These are phyloP conservation scores for Drosophila gunungcola DNA, from an alignment of 1,140 invertebrate genomes.

Conservation along the genomic window DNA sequence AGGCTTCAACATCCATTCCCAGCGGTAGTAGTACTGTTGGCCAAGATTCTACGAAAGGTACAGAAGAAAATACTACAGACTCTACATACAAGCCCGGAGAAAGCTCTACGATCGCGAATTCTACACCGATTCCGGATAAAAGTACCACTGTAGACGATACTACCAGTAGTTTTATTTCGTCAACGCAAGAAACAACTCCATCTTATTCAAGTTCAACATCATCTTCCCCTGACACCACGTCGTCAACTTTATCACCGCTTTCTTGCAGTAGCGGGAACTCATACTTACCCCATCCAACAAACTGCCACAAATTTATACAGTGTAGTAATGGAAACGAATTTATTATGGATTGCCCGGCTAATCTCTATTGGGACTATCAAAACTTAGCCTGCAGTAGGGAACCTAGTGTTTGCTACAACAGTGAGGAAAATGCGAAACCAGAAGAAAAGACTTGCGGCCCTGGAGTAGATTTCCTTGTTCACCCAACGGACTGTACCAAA, in stretches of 20 bases:
- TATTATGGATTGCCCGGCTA: constrained; percentile 6
- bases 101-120: not conserved
- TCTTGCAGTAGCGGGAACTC: constrained; percentile 20
- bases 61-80: constrained; percentile 3
- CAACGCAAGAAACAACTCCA: not conserved
- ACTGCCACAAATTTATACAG: constrained; percentile 51
- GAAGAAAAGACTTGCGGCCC: constrained; percentile 14
- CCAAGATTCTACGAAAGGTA: not conserved
- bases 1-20: not conserved
- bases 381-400: constrained; percentile 1
- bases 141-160: not conserved
- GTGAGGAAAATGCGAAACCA: not conserved
- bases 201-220: constrained; percentile 2
- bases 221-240: constrained; percentile 3
- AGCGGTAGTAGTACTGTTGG: not conserved
- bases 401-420: constrained; percentile 11
- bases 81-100: not conserved
- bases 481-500: constrained; percentile 38
- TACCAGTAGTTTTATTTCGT: not conserved
- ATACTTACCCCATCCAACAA: constrained; percentile 38
- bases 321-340: constrained; percentile 31
- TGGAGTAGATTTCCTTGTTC: constrained; percentile 10
- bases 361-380: constrained; percentile 32
- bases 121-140: not conserved
- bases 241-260: constrained; percentile 4